These are phyloP conservation scores for Dryomyza anilis DNA, from an alignment of 2,888 invertebrate species.

Conservation along the genomic window DNA sequence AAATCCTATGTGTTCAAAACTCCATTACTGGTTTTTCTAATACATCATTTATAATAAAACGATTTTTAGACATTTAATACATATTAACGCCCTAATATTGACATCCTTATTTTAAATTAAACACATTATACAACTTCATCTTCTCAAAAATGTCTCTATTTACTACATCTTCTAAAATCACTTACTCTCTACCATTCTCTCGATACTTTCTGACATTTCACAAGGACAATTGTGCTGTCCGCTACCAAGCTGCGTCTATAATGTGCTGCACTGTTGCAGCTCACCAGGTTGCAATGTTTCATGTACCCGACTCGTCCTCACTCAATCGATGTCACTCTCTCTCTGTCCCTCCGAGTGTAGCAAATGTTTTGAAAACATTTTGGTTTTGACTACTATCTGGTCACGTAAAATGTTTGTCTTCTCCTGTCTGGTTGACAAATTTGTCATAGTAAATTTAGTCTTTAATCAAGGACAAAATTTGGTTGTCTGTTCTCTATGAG, in stretches of 20 bases:
- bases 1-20: no score
- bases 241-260: conserved; percentile 34
- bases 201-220: neutral
- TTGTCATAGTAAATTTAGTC: conserved; percentile 31
- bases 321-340: conserved; percentile 3
- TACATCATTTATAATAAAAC: no score
- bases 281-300: conserved; percentile 22
- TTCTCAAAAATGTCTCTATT: neutral
- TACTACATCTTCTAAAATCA: neutral
- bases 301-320: neutral
- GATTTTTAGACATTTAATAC: no score
- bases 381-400: conserved; percentile 39
- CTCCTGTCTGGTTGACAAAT: conserved; percentile 27
- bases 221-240: conserved; percentile 36
- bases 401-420: conserved; percentile 16
- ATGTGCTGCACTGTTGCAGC: conserved; percentile 25
- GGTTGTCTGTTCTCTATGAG: neutral
- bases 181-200: neutral
- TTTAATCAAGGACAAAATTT: conserved; percentile 10
- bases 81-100: neutral
- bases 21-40: no score
- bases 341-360: conserved; percentile 15
- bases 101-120: neutral
- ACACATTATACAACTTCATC: neutral
- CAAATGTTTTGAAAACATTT: conserved; percentile 37